Base-by-base conservation (phyloP, 2,113 vertebrate species). In the Xiphorhynchus elegans region DNA sequence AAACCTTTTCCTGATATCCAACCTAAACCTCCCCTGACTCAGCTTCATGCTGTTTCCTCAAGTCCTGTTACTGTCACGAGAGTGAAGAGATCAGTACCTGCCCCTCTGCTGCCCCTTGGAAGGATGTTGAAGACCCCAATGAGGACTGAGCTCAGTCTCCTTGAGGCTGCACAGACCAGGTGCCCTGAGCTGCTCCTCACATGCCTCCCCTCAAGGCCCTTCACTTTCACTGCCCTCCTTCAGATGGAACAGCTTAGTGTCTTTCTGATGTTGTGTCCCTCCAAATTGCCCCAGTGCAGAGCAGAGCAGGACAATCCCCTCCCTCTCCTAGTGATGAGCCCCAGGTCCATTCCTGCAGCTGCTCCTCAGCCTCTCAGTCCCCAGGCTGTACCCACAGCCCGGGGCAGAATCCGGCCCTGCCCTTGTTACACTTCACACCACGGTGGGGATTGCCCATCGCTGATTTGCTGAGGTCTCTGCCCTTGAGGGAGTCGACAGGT, bases 251-350 rank as follows among this genome's bases (percentile, higher is more conserved):
- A 47, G 58, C 70, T 31, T 25, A 10, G 7, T 59, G 13, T 25
- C 16, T 49, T 35, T 47, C 53, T 35, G 16, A 17, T 8, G 6
- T 1, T 26, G 55, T 23, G 40, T 35, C 47, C 13, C 35, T 47
- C 49, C 21, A 12, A 64, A 8, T 17, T 83, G 47, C 40, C 19
- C 44, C 60, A 50, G 42, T 26, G 33, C 67, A 73, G 76, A 49
- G 75, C 4, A 4, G 35, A 49, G 20, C 9, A 20, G 87, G 55
- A 40, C 47, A 69, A 0, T 89, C 19, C 40, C 59, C 28, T 82
- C 39, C 28, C 40, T 59, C 26, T 23, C 28, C 64, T 33, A 18
- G 50, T 0, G 0, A 4, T 33, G 7, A 49, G 10, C 16, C n/a
- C 24, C 42, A 23, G 42, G 35, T 40, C 25, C 85, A 42, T 56